Conservation (phyloP, 2,113 vertebrate species). For the Zosterops hypoxanthus region DNA sequence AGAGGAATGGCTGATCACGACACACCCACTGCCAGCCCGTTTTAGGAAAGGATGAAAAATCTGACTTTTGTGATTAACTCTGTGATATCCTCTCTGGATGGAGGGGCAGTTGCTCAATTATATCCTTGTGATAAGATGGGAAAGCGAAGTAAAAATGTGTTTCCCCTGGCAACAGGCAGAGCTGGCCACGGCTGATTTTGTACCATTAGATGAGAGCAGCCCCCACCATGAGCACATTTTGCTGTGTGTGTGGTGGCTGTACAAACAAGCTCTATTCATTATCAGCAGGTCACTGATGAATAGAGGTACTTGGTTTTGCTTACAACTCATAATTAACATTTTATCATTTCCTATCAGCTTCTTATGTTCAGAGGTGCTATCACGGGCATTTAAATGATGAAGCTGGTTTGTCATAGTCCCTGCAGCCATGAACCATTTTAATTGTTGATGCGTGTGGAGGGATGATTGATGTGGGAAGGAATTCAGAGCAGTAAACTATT, state of each 20-base stretch:
- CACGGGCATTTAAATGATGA: slow-evolving; percentile 39
- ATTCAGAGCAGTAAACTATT: slow-evolving; percentile 21
- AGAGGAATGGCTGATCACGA: neutral
- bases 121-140: neutral
- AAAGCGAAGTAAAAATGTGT: neutral
- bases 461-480: slow-evolving; percentile 61
- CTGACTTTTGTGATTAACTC: neutral
- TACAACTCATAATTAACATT: slow-evolving; percentile 68
- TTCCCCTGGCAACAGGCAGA: neutral
- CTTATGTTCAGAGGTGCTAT: neutral
- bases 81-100: neutral
- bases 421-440: slow-evolving; percentile 55
- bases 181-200: neutral
- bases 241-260: neutral
- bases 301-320: slow-evolving; percentile 11
- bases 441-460: slow-evolving; percentile 40
- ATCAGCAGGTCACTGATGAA: slow-evolving; percentile 41
- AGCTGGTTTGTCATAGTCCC: slow-evolving; percentile 29
- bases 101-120: neutral
- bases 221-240: neutral
- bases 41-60: neutral
- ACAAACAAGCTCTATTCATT: neutral
- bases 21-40: neutral
- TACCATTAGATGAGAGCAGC: neutral
- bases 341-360: slow-evolving; percentile 52